Percentiles rank a stretch among this genome's conserved stretches.
Evolutionary conservation across 2,113 vertebrate species (phyloP).

Genomic region (Pan troglodytes): DNA sequence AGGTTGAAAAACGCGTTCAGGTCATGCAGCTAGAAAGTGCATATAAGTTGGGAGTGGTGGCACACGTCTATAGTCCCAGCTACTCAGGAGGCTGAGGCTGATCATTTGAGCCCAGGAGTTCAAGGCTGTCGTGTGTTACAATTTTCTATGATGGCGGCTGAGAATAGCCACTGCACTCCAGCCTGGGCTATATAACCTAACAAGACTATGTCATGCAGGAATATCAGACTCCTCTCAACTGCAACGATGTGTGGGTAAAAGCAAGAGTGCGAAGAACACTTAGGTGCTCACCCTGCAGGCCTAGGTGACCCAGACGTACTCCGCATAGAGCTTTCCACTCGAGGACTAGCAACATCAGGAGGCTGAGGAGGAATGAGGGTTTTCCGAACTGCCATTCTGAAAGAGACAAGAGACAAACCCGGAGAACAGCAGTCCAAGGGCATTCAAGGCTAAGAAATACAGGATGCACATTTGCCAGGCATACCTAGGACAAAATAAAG

Average conservation of each 20-base stretch:
- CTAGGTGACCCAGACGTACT: constrained; percentile 93
- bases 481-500: background rate
- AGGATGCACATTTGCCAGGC: background rate
- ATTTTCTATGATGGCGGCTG: too few species aligned
- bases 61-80: background rate
- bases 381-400: constrained; percentile 94
- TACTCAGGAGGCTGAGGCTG: background rate
- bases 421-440: background rate
- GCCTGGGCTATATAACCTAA: background rate
- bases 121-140: too few species aligned
- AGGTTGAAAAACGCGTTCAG: background rate
- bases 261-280: background rate
- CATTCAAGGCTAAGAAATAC: background rate
- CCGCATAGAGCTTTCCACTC: constrained; percentile 90
- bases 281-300: constrained; percentile 90
- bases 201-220: too few species aligned
- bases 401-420: constrained; percentile 70
- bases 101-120: background rate
- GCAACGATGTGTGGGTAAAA: background rate
- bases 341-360: constrained; percentile 87
- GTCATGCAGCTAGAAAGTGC: background rate
- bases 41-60: background rate
- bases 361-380: constrained; percentile 94
- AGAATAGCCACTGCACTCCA: background rate
- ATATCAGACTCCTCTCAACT: background rate